Percentiles rank a stretch among this genome's conserved stretches.
These are phyloP conservation scores for Calameuta filiformis DNA, from an alignment of 2,888 invertebrate species.

Conservation along the genomic window DNA sequence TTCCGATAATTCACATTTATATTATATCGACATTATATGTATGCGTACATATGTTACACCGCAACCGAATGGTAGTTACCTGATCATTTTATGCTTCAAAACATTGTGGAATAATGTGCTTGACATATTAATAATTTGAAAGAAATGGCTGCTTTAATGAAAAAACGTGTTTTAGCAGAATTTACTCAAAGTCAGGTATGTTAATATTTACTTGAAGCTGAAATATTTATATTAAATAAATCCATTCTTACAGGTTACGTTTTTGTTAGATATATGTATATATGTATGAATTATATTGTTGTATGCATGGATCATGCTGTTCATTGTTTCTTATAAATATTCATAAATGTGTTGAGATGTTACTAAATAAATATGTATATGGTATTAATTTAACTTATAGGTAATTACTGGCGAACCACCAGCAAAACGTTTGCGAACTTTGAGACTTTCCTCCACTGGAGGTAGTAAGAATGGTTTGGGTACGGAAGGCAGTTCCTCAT, in stretches of 20 bases:
- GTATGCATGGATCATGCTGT: slow-evolving; percentile 3
- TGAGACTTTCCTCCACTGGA: slow-evolving; percentile 47
- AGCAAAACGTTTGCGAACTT: slow-evolving; percentile 53
- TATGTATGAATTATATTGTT: neutral
- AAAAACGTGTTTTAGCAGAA: slow-evolving; percentile 61
- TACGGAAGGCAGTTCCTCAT: slow-evolving; percentile 71
- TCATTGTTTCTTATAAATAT: neutral
- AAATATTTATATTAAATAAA: neutral
- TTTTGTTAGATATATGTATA: slow-evolving; percentile 1
- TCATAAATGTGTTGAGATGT: neutral
- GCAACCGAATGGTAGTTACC: neutral
- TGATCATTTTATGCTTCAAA: neutral
- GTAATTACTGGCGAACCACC: slow-evolving; percentile 53
- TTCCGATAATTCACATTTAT: neutral
- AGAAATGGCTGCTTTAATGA: slow-evolving; percentile 60
- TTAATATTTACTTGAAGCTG: slow-evolving; percentile 13
- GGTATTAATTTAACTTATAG: slow-evolving; percentile 31
- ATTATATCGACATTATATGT: neutral
- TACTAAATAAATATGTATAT: slow-evolving; percentile 9
- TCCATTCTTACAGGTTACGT: neutral
- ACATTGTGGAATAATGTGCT: neutral
- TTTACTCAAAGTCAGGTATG: slow-evolving; percentile 60
- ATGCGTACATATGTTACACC: neutral
- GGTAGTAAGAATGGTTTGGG: slow-evolving; percentile 46
- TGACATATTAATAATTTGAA: neutral